Conservation (phyloP, 2,797 vertebrate species). For the Hoplostethus mediterraneus region DNA sequence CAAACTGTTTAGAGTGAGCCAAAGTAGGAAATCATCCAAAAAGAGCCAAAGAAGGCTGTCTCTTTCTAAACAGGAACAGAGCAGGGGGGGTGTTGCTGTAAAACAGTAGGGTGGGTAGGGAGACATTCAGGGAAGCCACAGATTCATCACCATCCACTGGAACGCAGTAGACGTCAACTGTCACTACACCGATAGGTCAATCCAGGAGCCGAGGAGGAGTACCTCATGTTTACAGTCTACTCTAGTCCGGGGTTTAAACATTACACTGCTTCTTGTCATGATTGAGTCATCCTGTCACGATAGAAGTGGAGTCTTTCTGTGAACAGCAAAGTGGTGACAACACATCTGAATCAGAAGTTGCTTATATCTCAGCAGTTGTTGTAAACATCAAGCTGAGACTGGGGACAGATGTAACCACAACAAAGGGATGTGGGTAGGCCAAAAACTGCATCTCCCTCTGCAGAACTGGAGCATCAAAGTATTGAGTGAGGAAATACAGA, state of each 20-base stretch:
- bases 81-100: neutral
- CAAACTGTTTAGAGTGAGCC: conserved; percentile 2
- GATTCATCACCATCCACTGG: neutral
- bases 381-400: conserved; percentile 5
- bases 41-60: neutral
- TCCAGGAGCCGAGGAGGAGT: neutral
- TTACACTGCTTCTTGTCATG: neutral
- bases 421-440: conserved; percentile 32
- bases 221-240: neutral
- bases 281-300: neutral
- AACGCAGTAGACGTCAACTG: neutral
- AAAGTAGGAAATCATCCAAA: neutral
- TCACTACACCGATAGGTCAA: neutral
- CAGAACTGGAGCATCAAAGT: neutral
- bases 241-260: too few species aligned
- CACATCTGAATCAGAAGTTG: neutral
- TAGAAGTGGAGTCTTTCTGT: neutral
- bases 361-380: conserved; percentile 7
- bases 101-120: neutral
- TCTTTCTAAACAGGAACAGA: conserved; percentile 3
- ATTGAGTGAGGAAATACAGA: neutral
- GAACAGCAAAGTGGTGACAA: neutral
- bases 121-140: neutral
- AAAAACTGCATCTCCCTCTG: neutral
- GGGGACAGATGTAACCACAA: conserved; percentile 25